A percentile compares a stretch with the other conserved stretches of the same genome.
These are phyloP conservation scores for Sebastes nivosus DNA, from an alignment of 2,797 vertebrate species.

Conservation along the genomic window DNA sequence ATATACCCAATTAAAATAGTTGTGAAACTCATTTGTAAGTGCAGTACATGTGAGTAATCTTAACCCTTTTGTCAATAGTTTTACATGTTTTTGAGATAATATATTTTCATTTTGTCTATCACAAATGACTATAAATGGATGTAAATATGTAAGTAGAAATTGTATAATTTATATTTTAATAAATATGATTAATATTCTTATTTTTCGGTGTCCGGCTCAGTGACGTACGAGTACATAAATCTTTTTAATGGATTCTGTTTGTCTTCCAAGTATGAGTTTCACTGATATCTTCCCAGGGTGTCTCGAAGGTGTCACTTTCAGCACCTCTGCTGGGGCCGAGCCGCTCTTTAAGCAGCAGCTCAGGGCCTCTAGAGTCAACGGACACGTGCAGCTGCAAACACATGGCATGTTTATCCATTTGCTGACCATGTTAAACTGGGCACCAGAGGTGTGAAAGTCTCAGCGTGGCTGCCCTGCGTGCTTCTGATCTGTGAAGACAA, in stretches of 20 bases:
- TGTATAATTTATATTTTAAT: constrained; percentile 64
- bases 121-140: constrained; percentile 35
- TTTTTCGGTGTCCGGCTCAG: not conserved
- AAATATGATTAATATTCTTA: constrained; percentile 40
- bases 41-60: not conserved
- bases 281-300: constrained; percentile 2
- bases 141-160: constrained; percentile 64
- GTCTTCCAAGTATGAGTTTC: not conserved
- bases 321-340: constrained; percentile 41
- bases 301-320: constrained; percentile 55
- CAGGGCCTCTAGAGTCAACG: constrained; percentile 56
- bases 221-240: not conserved
- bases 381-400: constrained; percentile 76
- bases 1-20: not conserved
- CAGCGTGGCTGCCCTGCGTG: constrained; percentile 23
- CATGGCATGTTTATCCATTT: constrained; percentile 64
- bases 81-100: not conserved
- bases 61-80: not conserved
- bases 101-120: not conserved
- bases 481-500: constrained; percentile 15
- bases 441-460: constrained; percentile 58
- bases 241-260: not conserved
- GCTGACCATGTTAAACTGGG: constrained; percentile 35
- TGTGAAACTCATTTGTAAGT: not conserved
- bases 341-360: constrained; percentile 28